These are phyloP conservation scores for Drosophila dunni DNA, from an alignment of 1,140 invertebrate species.

Conservation along the genomic window DNA sequence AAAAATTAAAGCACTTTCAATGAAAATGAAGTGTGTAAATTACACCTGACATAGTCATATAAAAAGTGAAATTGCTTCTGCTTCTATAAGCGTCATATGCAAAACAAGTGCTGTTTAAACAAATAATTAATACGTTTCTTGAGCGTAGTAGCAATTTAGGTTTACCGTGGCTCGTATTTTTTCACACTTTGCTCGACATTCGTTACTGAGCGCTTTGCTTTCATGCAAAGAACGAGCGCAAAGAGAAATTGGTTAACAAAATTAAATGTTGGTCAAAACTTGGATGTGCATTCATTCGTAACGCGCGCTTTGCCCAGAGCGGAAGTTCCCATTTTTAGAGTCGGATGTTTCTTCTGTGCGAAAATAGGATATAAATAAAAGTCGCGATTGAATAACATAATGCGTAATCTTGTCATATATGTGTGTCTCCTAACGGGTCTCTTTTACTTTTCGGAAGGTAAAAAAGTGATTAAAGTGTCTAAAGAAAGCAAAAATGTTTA, in stretches of 20 bases:
- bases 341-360: conserved; percentile 22
- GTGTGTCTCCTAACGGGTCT: conserved; percentile 54
- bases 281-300: conserved; percentile 72
- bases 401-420: conserved; percentile 61
- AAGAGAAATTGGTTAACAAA: conserved; percentile 75
- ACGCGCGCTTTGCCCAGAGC: conserved; percentile 59
- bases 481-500: not conserved
- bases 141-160: conserved; percentile 21
- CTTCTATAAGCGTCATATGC: conserved; percentile 39
- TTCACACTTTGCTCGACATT: conserved; percentile 62
- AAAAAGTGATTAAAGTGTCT: not conserved
- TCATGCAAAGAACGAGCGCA: conserved; percentile 13
- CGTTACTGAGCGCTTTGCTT: conserved; percentile 5
- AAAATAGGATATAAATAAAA: conserved; percentile 30
- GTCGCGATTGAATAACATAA: conserved; percentile 28
- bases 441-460: conserved; percentile 82
- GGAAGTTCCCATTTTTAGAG: conserved; percentile 42
- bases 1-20: not conserved
- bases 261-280: conserved; percentile 60
- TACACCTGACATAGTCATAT: conserved; percentile 13
- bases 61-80: conserved; percentile 72
- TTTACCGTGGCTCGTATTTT: conserved; percentile 36
- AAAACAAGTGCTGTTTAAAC: conserved; percentile 49
- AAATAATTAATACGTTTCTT: conserved; percentile 58
- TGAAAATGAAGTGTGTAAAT: conserved; percentile 2